These are phyloP conservation scores for Bombus waltoni DNA, from an alignment of 1,140 invertebrate species.

Conservation along the genomic window DNA sequence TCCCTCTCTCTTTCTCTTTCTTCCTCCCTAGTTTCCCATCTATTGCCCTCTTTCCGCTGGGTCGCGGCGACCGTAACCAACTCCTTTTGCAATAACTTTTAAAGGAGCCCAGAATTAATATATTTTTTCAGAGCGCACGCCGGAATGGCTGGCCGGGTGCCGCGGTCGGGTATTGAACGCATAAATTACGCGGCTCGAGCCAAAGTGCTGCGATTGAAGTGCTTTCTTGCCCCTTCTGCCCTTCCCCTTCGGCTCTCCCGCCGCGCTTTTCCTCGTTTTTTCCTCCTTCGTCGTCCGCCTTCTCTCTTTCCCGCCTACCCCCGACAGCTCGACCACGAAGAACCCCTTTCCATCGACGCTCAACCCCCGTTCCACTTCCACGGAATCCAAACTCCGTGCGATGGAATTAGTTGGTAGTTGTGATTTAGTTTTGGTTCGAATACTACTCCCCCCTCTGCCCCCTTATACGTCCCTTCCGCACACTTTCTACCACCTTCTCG, in stretches of 20 bases:
- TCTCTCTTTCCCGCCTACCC: neutral
- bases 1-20: neutral
- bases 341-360: constrained; percentile 11
- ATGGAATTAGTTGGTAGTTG: constrained; percentile 73
- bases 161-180: constrained; percentile 73
- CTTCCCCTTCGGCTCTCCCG: neutral
- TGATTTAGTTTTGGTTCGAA: constrained; percentile 71
- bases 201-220: constrained; percentile 67
- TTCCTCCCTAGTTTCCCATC: neutral
- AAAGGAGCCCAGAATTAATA: constrained; percentile 68
- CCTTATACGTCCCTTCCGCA: neutral
- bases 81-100: constrained; percentile 72
- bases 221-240: constrained; percentile 57
- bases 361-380: constrained; percentile 13
- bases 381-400: constrained; percentile 47
- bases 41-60: neutral
- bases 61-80: constrained; percentile 25
- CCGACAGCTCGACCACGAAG: constrained; percentile 10
- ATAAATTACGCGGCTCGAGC: constrained; percentile 71
- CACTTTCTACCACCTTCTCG: neutral
- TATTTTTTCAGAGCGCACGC: constrained; percentile 64
- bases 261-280: constrained; percentile 21
- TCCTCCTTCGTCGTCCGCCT: constrained; percentile 1
- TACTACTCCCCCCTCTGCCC: neutral
- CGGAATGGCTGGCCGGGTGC: constrained; percentile 38